Evolutionary conservation across 2,113 vertebrate species (phyloP).

Genomic region (Platichthys stellatus): DNA sequence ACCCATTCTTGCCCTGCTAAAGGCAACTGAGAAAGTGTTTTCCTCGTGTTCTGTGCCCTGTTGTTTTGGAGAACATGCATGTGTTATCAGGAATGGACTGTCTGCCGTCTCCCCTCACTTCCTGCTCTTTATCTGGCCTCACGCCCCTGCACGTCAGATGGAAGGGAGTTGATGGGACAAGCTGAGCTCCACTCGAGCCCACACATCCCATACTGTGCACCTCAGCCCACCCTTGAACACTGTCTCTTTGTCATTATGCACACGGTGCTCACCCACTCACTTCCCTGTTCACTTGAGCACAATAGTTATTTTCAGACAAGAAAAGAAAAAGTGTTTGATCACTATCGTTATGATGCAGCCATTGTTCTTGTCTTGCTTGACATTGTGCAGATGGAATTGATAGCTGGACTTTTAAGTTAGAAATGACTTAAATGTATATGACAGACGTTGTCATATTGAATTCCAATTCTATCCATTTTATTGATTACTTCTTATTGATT

Average conservation of each 20-base stretch:
- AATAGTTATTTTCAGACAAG: background rate
- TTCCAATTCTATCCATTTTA: background rate
- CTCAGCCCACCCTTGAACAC: constrained; percentile 49
- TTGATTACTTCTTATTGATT: constrained; percentile 10
- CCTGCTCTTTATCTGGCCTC: constrained; percentile 72
- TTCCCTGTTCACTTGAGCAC: constrained; percentile 28
- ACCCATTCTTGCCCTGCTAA: background rate
- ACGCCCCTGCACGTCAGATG: constrained; percentile 64
- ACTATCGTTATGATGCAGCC: background rate
- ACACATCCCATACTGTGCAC: constrained; percentile 50
- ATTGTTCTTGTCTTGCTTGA: background rate
- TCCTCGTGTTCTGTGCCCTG: background rate
- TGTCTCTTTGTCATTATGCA: constrained; percentile 54
- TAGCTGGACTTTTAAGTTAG: background rate
- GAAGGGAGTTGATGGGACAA: constrained; percentile 49
- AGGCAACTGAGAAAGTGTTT: background rate
- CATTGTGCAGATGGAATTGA: background rate
- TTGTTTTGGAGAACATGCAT: constrained; percentile 46
- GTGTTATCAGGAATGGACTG: constrained; percentile 47
- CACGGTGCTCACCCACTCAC: constrained; percentile 47
- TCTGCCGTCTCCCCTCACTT: constrained; percentile 58
- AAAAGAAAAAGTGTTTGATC: background rate
- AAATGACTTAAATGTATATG: background rate
- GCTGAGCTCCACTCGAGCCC: constrained; percentile 51
- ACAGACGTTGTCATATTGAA: background rate